Base-by-base conservation (phyloP, 1,140 invertebrate genomes). In the Caenorhabditis remanei region DNA sequence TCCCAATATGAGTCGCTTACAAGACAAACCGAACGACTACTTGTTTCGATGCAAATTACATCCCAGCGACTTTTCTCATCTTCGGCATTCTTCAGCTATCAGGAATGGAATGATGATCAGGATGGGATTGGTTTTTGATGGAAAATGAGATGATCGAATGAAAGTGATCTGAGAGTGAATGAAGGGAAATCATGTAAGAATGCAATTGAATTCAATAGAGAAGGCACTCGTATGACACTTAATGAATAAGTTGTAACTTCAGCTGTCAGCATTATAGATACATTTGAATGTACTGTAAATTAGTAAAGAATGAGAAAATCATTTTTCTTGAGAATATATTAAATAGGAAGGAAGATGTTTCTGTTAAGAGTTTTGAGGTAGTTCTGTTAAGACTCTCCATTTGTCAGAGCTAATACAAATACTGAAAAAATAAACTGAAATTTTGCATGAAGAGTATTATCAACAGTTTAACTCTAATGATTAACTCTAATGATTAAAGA, bases 31-130 rank as follows among this genome's bases (percentile, higher is more conserved):
- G 71, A 50, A 0, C 24, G 11, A 50, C 71, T 79, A 50, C 71
- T 79, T 79, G 71, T 79, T 79, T 79, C 71, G 71, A 79, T 79
- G 71, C 71, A 79, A 79, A 79, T 79, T 79, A 50, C 43, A 79
- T 53, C 24, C 71, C n/a, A 4, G 67, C 41, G 19, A 19, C 41
- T 43, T 21, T 50, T 53, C 46, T 50, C 71, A 79, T 79, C 41
- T 53, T 24, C 19, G 53, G 71, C 40, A 21, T 11, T 32, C n/a
- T 46, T 11, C 16, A 43, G 71, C 32, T 79, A 79, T 79, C 71
- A 79, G 46, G 71, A 79, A 79, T 50, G 71, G 65, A 71, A 79
- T 79, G 46, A 79, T 43, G 56, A 16, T 67, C 8, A 41, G 32
- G 46, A 79, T 79, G 71, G 71, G 53, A 79, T 79, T 24, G 40